These are phyloP conservation scores for Eristalis intricaria DNA, from an alignment of 2,888 invertebrate genomes.

Conservation along the genomic window DNA sequence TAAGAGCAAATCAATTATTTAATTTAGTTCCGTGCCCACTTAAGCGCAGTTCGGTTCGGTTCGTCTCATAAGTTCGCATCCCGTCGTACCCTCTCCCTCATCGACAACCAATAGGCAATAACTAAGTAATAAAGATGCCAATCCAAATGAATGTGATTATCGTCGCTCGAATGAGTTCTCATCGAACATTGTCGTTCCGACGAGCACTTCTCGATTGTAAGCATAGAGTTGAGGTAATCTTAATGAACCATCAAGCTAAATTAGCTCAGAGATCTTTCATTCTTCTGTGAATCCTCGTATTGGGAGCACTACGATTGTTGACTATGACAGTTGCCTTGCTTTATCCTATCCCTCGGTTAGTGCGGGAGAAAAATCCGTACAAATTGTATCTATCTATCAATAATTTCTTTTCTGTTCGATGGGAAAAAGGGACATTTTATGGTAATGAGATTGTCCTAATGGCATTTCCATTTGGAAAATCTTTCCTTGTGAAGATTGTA, in stretches of 20 bases:
- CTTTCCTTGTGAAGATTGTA: constrained; percentile 9
- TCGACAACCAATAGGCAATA: constrained; percentile 61
- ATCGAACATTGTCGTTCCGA: constrained; percentile 56
- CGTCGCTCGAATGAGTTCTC: constrained; percentile 54
- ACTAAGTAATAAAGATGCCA: constrained; percentile 67
- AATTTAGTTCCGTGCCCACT: constrained; percentile 46
- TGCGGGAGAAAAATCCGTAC: constrained; percentile 9
- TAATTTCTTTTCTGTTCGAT: constrained; percentile 65
- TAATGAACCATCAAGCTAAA: constrained; percentile 70
- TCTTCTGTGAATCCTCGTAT: constrained; percentile 25
- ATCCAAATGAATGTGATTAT: constrained; percentile 69
- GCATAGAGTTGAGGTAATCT: constrained; percentile 51
- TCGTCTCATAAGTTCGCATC: too few species aligned
- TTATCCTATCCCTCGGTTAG: neutral
- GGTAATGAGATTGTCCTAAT: constrained; percentile 66
- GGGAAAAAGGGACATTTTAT: constrained; percentile 68
- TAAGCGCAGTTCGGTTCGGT: constrained; percentile 13
- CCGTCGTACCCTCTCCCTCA: neutral
- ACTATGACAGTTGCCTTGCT: constrained; percentile 19
- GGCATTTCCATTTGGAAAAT: constrained; percentile 69
- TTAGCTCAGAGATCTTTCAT: constrained; percentile 51
- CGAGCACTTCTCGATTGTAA: constrained; percentile 36
- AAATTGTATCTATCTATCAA: constrained; percentile 56
- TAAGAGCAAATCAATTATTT: constrained; percentile 63
- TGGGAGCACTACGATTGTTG: constrained; percentile 37